These are phyloP conservation scores for Apamea monoglypha DNA, from an alignment of 2,888 invertebrate genomes.

Conservation along the genomic window DNA sequence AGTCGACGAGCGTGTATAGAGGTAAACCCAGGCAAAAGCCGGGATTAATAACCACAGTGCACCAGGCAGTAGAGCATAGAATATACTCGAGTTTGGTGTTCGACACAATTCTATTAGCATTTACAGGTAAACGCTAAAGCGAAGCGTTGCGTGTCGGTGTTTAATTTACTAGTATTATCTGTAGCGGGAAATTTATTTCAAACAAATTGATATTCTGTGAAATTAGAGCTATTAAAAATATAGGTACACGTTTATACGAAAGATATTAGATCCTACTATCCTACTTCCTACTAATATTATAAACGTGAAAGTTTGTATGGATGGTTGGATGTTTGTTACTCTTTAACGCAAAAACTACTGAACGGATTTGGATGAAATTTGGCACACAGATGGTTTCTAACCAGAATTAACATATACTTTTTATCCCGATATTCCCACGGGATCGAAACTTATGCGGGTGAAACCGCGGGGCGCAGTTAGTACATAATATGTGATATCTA, in stretches of 20 bases:
- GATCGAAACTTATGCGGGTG: too few species aligned
- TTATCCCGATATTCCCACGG: too few species aligned
- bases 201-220: constrained; percentile 10
- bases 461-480: too few species aligned
- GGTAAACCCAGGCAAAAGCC: not conserved
- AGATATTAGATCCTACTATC: not conserved
- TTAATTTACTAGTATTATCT: not conserved
- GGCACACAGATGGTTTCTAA: too few species aligned
- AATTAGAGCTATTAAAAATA: not conserved
- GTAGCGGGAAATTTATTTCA: constrained; percentile 1
- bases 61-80: not conserved
- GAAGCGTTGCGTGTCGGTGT: constrained; percentile 11
- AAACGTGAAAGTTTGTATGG: too few species aligned
- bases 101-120: not conserved
- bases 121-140: constrained; percentile 21
- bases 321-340: too few species aligned
- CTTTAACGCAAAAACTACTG: too few species aligned
- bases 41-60: not conserved
- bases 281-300: too few species aligned
- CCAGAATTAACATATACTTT: too few species aligned
- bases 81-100: not conserved
- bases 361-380: too few species aligned
- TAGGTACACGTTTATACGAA: not conserved
- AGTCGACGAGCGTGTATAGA: too few species aligned
- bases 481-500: not conserved